These are phyloP conservation scores for Cantharis flavilabris DNA, from an alignment of 2,888 invertebrate species.

Conservation along the genomic window DNA sequence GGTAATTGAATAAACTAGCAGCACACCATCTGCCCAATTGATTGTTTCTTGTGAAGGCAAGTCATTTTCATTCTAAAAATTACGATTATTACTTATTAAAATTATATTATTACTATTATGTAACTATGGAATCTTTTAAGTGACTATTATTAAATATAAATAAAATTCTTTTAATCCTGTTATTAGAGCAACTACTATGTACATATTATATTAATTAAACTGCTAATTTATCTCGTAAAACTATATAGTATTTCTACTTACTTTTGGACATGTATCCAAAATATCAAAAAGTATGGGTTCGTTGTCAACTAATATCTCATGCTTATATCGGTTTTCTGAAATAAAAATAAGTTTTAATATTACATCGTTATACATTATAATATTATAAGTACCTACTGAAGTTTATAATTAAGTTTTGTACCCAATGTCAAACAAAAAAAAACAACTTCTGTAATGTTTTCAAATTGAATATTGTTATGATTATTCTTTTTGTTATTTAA, in stretches of 20 bases:
- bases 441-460: too few species aligned
- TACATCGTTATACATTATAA: neutral
- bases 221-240: neutral
- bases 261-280: conserved; percentile 86
- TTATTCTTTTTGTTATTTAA: too few species aligned
- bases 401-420: too few species aligned
- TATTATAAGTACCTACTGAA: neutral
- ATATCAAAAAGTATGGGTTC: conserved; percentile 91
- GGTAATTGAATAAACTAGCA: conserved; percentile 88
- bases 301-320: conserved; percentile 85
- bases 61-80: conserved; percentile 69
- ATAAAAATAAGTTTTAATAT: conserved; percentile 41
- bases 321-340: conserved; percentile 87
- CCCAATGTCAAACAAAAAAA: too few species aligned
- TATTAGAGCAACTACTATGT: too few species aligned
- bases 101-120: too few species aligned
- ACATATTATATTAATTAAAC: too few species aligned
- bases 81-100: too few species aligned
- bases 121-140: too few species aligned
- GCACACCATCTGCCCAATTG: conserved; percentile 89
- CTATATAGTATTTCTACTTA: conserved; percentile 49
- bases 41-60: conserved; percentile 71
- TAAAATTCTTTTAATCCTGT: too few species aligned
- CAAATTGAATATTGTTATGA: too few species aligned
- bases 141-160: too few species aligned